A percentile compares a stretch with the other conserved stretches of the same genome.
phyloP scores from a whole-genome alignment of 1,140 invertebrate species.

The Meloidogyne chitwoodi region DNA sequence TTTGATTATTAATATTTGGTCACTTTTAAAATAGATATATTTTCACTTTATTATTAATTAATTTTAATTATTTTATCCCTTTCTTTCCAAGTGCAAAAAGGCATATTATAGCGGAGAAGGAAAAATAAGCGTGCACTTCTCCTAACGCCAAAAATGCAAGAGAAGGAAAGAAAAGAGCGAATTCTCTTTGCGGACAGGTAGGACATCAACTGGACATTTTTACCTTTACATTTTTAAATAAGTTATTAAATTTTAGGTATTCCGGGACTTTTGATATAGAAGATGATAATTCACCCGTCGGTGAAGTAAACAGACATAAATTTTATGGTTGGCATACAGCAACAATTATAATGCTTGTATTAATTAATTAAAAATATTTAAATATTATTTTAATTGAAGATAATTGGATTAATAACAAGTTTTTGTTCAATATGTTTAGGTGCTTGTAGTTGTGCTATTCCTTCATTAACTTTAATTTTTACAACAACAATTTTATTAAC shows the following conservation, averaged over 20 bases:
- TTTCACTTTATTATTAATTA: no score
- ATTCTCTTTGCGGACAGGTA: no score
- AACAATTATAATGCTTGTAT: constrained; percentile 51
- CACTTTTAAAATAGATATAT: no score
- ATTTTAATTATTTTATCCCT: no score
- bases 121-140: no score
- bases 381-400: background rate
- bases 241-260: constrained; percentile 31
- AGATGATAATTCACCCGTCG: constrained; percentile 58
- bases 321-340: constrained; percentile 60
- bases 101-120: no score
- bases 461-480: constrained; percentile 52
- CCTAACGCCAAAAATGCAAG: no score
- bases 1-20: no score
- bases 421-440: constrained; percentile 55
- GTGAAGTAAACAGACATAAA: constrained; percentile 59
- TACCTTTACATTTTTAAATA: no score
- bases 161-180: no score
- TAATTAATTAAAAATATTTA: background rate
- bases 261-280: constrained; percentile 60
- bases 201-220: background rate
- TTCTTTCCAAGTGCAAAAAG: no score
- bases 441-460: constrained; percentile 55
- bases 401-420: constrained; percentile 46
- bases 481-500: constrained; percentile 52